Base-by-base conservation (phyloP, 64 coral and sea anemone genomes). In the Montipora cactus region DNA sequence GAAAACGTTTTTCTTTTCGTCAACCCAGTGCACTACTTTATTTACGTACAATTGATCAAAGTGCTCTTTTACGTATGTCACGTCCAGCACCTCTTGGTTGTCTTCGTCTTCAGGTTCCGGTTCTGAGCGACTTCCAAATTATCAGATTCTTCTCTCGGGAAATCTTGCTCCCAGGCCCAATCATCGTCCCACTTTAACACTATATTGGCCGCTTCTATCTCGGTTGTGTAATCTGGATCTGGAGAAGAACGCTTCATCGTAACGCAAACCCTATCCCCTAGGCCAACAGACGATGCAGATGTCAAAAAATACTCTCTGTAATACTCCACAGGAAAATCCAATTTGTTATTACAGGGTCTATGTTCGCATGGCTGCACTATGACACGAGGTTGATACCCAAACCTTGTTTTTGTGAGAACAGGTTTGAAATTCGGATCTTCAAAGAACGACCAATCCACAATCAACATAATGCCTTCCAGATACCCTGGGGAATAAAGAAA, bases 41-140 rank as follows among this genome's bases (percentile, higher is more conserved):
- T 77, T 2, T 47, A 77, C 75, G 75, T 77, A 77, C 44, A 77
- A 49, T 48, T 45, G 37, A 47, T 77, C 75, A 77, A 77, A 77
- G 44, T 77, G 44, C 10, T 47, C 5, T 16, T 77, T 77, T 18
- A 77, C 47, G 45, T 77, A 77, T 12, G 14, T 45, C 3, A 45
- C 44, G 16, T 77, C 75, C 75, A 47, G 5, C 48, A 48, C 75
- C 1, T 14, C 16, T 37, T 16, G 44, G 5, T 77, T 45, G 44
- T 77, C 70, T 74, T 74, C 22, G 7, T 74, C 70, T 4, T 74
- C 70, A 4, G 21, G 19, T 4, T 74, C 70, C 0, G 28, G 28
- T 28, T 28, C 28, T 28, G 21, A 19, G 70, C 25, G 3, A 23
- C 70, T 3, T 74, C 70, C 7, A 6, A 22, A 74, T 44, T 22